These are phyloP conservation scores for Ganaspis sp. DNA, from an alignment of 1,140 invertebrate genomes.

Conservation along the genomic window DNA sequence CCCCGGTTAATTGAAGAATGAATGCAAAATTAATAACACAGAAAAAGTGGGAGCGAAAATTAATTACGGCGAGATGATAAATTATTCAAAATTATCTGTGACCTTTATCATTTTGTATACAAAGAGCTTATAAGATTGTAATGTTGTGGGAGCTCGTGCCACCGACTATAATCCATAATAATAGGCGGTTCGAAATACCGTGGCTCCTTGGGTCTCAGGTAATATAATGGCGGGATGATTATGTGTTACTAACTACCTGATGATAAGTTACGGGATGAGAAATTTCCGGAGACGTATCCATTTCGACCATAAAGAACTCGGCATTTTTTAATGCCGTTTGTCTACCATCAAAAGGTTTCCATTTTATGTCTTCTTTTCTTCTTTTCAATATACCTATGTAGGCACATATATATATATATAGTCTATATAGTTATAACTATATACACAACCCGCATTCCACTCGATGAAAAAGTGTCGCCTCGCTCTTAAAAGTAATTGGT, in stretches of 20 bases:
- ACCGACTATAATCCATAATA: slow-evolving; percentile 20
- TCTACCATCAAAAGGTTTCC: background rate
- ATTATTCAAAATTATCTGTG: slow-evolving; percentile 8
- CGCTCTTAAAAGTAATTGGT: background rate
- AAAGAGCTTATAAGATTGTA: slow-evolving; percentile 7
- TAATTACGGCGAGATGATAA: background rate
- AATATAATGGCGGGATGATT: slow-evolving; percentile 27
- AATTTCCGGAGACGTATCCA: slow-evolving; percentile 16
- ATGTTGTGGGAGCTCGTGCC: slow-evolving; percentile 21
- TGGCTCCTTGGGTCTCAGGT: slow-evolving; percentile 19
- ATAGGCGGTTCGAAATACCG: slow-evolving; percentile 16
- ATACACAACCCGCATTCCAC: background rate
- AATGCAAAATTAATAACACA: background rate
- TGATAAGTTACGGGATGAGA: slow-evolving; percentile 22
- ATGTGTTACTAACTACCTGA: slow-evolving; percentile 28
- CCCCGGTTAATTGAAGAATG: background rate
- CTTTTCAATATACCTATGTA: background rate
- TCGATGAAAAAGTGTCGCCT: background rate
- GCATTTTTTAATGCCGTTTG: background rate
- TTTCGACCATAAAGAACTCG: background rate
- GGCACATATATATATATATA: too few species aligned
- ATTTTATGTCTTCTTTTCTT: slow-evolving; percentile 16
- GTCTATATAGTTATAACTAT: too few species aligned
- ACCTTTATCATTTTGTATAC: slow-evolving; percentile 5
- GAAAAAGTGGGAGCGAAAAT: slow-evolving; percentile 1